A percentile compares a stretch with the other conserved stretches of the same genome.
These are phyloP conservation scores for Lordiphosa mommai DNA, from an alignment of 1,140 invertebrate species.

Conservation along the genomic window DNA sequence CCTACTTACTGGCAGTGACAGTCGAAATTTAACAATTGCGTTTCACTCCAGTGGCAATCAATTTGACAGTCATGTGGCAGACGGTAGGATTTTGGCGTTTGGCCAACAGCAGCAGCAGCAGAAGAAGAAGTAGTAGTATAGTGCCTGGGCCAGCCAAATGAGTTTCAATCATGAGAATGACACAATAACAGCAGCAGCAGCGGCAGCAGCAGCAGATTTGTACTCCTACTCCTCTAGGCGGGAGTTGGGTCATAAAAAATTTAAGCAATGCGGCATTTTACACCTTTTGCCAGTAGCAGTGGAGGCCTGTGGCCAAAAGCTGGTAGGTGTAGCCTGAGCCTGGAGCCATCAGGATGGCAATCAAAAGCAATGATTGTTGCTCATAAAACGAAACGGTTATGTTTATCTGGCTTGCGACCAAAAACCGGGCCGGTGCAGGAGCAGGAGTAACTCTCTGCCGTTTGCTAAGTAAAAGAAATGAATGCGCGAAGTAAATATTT, in stretches of 20 bases:
- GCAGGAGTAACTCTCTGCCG: conserved; percentile 27
- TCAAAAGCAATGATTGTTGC: conserved; percentile 77
- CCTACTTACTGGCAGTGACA: no score
- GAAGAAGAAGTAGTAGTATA: no score
- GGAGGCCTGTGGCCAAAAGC: neutral
- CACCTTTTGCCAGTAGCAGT: conserved; percentile 24
- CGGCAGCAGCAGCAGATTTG: conserved; percentile 12
- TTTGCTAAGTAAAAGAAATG: conserved; percentile 67
- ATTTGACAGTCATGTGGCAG: conserved; percentile 61
- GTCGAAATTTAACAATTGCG: no score
- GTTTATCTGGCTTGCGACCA: conserved; percentile 69
- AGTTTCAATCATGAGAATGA: conserved; percentile 59
- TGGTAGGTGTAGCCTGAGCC: conserved; percentile 5
- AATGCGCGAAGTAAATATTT: conserved; percentile 69
- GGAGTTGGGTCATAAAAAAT: no score
- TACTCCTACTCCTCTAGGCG: no score
- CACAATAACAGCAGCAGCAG: conserved; percentile 35
- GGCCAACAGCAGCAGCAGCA: no score
- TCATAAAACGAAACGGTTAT: conserved; percentile 75
- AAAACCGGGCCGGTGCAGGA: conserved; percentile 12
- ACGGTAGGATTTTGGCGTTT: conserved; percentile 11
- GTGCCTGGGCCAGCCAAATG: conserved; percentile 27
- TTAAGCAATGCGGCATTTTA: conserved; percentile 48
- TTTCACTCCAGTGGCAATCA: conserved; percentile 33
- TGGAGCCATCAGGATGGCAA: conserved; percentile 58